Conservation (phyloP, 2,113 vertebrate species). For the Gambusia affinis region DNA sequence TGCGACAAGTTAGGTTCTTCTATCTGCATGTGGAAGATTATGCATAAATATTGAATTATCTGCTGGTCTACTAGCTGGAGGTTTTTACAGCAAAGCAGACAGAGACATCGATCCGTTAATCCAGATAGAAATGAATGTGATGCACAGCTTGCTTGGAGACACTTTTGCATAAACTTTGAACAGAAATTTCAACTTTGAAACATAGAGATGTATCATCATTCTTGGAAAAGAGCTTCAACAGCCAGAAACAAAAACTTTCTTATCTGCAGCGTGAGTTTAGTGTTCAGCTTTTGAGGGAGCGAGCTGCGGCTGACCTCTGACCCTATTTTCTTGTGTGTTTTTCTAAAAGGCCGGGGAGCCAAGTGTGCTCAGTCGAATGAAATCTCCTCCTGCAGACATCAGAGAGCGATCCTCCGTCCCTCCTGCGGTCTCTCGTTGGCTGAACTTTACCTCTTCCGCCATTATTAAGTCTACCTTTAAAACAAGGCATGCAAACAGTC, state of each 20-base stretch:
- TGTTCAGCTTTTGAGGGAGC: slow-evolving; percentile 52
- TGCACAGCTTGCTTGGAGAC: no score
- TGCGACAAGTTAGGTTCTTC: no score
- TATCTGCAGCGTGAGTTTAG: slow-evolving; percentile 60
- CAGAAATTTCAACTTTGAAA: no score
- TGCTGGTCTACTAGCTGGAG: no score
- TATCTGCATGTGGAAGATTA: no score
- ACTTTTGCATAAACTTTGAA: no score
- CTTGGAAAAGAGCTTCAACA: background rate
- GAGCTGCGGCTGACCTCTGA: slow-evolving; percentile 61
- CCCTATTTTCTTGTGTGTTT: slow-evolving; percentile 68
- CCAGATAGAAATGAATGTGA: no score
- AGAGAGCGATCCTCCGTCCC: slow-evolving; percentile 3
- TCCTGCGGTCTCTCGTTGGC: slow-evolving; percentile 15
- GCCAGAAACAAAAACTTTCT: slow-evolving; percentile 42
- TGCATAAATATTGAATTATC: no score
- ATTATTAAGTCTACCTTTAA: background rate
- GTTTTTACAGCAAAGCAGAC: no score
- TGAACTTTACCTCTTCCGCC: slow-evolving; percentile 2
- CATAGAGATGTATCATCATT: no score
- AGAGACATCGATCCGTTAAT: no score
- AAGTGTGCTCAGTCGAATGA: slow-evolving; percentile 66
- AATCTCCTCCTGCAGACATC: slow-evolving; percentile 66
- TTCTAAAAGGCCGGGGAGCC: slow-evolving; percentile 72
- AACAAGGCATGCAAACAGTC: slow-evolving; percentile 22